Evolutionary conservation across 2,888 invertebrate genomes (phyloP).

Genomic region (Euphydryas editha): DNA sequence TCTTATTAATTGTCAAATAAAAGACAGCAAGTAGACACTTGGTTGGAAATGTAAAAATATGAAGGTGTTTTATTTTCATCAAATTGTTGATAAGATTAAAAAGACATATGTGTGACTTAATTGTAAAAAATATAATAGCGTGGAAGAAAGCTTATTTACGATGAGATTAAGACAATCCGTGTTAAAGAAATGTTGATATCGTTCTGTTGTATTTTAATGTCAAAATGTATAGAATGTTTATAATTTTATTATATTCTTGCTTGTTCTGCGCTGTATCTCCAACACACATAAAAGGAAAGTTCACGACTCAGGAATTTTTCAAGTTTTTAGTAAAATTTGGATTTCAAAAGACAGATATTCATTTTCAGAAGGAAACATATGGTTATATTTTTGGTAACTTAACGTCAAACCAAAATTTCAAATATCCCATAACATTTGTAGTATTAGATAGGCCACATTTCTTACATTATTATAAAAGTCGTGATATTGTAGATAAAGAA

Average conservation of each 20-base stretch:
- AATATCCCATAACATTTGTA: constrained; percentile 91
- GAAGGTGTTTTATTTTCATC: constrained; percentile 14
- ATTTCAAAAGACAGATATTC: constrained; percentile 96
- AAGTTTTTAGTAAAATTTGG: constrained; percentile 97
- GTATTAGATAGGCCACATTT: constrained; percentile 95
- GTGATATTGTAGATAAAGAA: constrained; percentile 85
- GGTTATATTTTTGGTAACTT: constrained; percentile 99
- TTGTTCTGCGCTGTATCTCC: constrained; percentile 57
- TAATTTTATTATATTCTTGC: constrained; percentile 59
- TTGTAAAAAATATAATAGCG: constrained; percentile 8
- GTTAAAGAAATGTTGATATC: constrained; percentile 39
- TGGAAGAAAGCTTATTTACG: background rate
- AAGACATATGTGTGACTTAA: background rate
- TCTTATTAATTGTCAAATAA: background rate
- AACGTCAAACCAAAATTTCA: constrained; percentile 87
- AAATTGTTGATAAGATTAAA: constrained; percentile 11
- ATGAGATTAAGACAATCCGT: constrained; percentile 9
- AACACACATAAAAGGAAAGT: constrained; percentile 73
- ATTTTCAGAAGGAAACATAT: constrained; percentile 92
- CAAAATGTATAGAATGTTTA: constrained; percentile 65
- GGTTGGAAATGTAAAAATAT: constrained; percentile 3
- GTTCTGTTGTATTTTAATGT: constrained; percentile 39
- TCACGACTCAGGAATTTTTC: constrained; percentile 88
- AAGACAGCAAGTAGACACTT: background rate
- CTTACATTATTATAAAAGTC: constrained; percentile 94